Conservation (phyloP, 2,888 invertebrate genomes). For the Siphlonurus alternatus region DNA sequence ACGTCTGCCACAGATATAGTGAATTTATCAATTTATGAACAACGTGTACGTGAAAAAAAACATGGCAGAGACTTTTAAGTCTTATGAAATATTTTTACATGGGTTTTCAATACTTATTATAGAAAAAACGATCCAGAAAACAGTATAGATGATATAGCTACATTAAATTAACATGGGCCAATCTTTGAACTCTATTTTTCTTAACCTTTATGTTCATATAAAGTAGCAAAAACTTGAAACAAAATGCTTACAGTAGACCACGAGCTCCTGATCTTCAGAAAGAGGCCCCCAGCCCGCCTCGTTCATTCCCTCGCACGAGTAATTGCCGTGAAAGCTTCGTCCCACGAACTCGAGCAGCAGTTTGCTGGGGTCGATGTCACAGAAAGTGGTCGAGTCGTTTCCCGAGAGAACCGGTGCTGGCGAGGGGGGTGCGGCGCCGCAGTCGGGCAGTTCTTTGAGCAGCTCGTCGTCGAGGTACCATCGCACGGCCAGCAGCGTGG, state of each 20-base stretch:
- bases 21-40: too few species aligned
- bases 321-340: slow-evolving; percentile 81
- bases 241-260: slow-evolving; percentile 56
- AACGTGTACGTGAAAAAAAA: too few species aligned
- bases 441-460: slow-evolving; percentile 71
- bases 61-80: too few species aligned
- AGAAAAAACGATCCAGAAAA: too few species aligned
- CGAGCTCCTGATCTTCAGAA: slow-evolving; percentile 57
- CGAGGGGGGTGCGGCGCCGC: slow-evolving; percentile 34
- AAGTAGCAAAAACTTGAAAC: too few species aligned
- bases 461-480: slow-evolving; percentile 76
- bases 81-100: too few species aligned
- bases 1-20: background rate
- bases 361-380: slow-evolving; percentile 75
- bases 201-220: too few species aligned
- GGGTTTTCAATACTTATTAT: too few species aligned
- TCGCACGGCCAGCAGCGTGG: slow-evolving; percentile 49
- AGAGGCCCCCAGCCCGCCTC: slow-evolving; percentile 74
- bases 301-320: slow-evolving; percentile 82
- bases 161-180: too few species aligned
- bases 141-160: too few species aligned
- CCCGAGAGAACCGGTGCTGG: slow-evolving; percentile 11
- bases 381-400: slow-evolving; percentile 33
- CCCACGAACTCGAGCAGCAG: slow-evolving; percentile 70
- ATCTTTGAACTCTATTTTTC: too few species aligned